Percentiles rank a stretch among this genome's conserved stretches.
phyloP scores from a whole-genome alignment of 2,113 vertebrate species.

The Eleginops maclovinus region DNA sequence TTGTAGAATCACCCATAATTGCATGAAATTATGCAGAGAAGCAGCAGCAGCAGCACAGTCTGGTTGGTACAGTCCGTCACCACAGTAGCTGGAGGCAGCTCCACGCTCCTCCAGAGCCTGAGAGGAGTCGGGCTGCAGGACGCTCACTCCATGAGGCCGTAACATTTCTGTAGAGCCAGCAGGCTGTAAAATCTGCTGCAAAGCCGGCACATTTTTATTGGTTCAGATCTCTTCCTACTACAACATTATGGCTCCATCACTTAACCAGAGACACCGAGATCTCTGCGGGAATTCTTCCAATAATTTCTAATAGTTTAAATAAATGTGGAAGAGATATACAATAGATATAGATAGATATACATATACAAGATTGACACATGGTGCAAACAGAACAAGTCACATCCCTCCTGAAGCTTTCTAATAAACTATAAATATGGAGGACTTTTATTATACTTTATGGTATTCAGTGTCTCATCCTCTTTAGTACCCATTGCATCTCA shows the following conservation, averaged over 20 bases:
- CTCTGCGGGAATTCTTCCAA: background rate
- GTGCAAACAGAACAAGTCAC: too few relatives aligned
- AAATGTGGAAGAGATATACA: too few relatives aligned
- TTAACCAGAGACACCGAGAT: too few relatives aligned
- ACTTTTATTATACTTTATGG: too few relatives aligned
- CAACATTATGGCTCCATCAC: too few relatives aligned
- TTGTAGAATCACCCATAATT: background rate
- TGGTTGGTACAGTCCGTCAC: conserved; percentile 31
- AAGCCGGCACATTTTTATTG: conserved; percentile 1
- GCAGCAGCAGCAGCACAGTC: background rate
- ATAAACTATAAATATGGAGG: too few relatives aligned
- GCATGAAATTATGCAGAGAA: background rate
- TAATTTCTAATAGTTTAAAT: too few relatives aligned
- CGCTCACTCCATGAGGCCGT: background rate
- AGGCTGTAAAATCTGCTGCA: conserved; percentile 22
- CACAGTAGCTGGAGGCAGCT: conserved; percentile 12
- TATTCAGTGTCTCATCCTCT: too few relatives aligned
- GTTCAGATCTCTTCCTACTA: background rate
- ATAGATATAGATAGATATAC: too few relatives aligned
- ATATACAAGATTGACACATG: too few relatives aligned
- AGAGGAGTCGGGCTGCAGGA: conserved; percentile 24
- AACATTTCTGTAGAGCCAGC: conserved; percentile 11
- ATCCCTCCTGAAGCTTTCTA: too few relatives aligned
- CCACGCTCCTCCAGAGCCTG: conserved; percentile 25
- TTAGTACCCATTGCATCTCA: too few relatives aligned